Evolutionary conservation across 2,797 vertebrate genomes (phyloP).

Genomic region (Champsocephalus esox): DNA sequence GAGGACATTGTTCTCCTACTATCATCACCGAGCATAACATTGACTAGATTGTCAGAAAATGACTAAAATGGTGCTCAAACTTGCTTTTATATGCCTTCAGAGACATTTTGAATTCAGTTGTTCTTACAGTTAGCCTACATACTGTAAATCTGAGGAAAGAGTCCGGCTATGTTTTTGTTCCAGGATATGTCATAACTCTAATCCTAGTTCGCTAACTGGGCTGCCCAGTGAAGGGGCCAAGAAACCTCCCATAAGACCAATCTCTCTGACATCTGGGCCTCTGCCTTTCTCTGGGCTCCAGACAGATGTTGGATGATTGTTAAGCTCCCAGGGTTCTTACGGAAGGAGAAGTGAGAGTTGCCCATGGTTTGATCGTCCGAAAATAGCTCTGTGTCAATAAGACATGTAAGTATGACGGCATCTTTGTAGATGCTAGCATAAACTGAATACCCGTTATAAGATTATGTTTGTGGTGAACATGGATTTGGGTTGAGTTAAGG

Average conservation of each 20-base stretch:
- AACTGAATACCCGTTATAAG: not conserved
- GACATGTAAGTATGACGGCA: constrained; percentile 14
- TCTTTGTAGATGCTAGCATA: not conserved
- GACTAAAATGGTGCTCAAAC: not conserved
- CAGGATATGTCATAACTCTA: constrained; percentile 63
- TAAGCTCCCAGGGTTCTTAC: constrained; percentile 75
- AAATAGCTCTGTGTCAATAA: constrained; percentile 33
- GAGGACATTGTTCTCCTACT: not conserved
- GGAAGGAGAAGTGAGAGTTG: constrained; percentile 48
- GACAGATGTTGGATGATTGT: constrained; percentile 77
- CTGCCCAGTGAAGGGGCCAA: constrained; percentile 73
- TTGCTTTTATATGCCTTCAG: no score
- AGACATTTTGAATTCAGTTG: not conserved
- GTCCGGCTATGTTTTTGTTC: constrained; percentile 48
- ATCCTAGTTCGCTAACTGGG: constrained; percentile 75
- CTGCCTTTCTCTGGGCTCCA: constrained; percentile 77
- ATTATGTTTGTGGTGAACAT: not conserved
- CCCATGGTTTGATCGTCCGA: constrained; percentile 29
- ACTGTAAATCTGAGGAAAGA: constrained; percentile 49
- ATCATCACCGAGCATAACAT: constrained; percentile 3
- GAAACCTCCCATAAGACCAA: constrained; percentile 81
- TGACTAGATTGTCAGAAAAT: not conserved
- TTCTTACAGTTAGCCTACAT: constrained; percentile 3
- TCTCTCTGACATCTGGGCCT: constrained; percentile 79
- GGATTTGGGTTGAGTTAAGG: not conserved